Conservation (phyloP, 2,888 invertebrate genomes). For the Hirtodrosophila histrioides region DNA sequence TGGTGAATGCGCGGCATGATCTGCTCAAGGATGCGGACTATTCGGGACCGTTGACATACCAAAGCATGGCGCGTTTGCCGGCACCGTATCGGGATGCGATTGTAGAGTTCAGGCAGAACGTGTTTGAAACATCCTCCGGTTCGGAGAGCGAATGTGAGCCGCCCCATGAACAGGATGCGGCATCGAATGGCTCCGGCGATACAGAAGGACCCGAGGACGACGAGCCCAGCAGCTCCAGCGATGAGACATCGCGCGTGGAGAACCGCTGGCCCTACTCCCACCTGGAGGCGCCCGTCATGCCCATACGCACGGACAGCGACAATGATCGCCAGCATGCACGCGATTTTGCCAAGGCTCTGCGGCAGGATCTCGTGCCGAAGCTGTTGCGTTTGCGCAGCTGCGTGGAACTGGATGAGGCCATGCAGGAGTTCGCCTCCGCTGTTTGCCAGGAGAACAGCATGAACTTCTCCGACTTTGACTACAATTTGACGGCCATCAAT, state of each 20-base stretch:
- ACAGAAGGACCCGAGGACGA: slow-evolving; percentile 89
- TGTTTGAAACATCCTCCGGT: slow-evolving; percentile 86
- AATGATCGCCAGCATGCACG: slow-evolving; percentile 94
- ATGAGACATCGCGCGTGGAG: slow-evolving; percentile 83
- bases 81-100: slow-evolving; percentile 92
- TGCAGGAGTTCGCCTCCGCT: slow-evolving; percentile 96
- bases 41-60: slow-evolving; percentile 93
- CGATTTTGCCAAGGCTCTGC: slow-evolving; percentile 91
- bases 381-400: slow-evolving; percentile 91
- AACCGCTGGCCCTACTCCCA: slow-evolving; percentile 84
- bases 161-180: slow-evolving; percentile 88
- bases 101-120: slow-evolving; percentile 88
- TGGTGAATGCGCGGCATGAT: slow-evolving; percentile 88
- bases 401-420: slow-evolving; percentile 94
- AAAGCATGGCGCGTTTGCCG: slow-evolving; percentile 92
- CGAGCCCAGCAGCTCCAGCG: slow-evolving; percentile 85
- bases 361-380: slow-evolving; percentile 90
- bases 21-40: slow-evolving; percentile 91
- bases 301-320: slow-evolving; percentile 88
- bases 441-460: slow-evolving; percentile 91
- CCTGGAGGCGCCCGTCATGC: slow-evolving; percentile 83
- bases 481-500: slow-evolving; percentile 91
- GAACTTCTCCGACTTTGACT: slow-evolving; percentile 85
- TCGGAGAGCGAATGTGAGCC: slow-evolving; percentile 89
- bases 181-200: slow-evolving; percentile 90